Base-by-base conservation (phyloP, 2,113 vertebrate species). In the Lutjanus erythropterus region DNA sequence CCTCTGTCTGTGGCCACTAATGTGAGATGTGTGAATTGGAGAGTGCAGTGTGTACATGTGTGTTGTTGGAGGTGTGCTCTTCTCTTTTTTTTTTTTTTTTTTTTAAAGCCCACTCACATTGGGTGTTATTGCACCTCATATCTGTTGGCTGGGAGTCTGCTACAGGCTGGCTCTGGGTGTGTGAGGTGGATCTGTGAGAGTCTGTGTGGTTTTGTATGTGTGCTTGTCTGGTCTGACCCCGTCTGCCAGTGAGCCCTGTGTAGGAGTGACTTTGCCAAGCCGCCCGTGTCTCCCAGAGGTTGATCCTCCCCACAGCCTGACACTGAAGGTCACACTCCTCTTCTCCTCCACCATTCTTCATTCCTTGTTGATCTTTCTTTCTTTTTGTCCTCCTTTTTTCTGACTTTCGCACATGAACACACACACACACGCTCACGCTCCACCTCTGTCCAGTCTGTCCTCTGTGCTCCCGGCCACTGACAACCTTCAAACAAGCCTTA, bases 201-300 rank as follows among this genome's bases (percentile, higher is more conserved):
- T 64, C 12, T 31, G 4, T 76, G 27, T 67, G 42, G 41, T 79
- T 29, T 58, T 64, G 47, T 80, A 25, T 56, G 77, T 56, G 47
- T 84, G 88, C 71, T 47, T 80, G 75, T 74, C 77, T 77, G 80
- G 16, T 44, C 64, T 78, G 82, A 86, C 77, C 69, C 74, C 6
- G 39, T 85, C 79, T 87, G 81, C 70, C 55, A 70, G 52, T 73
- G 65, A 73, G 70, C 70, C 61, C 75, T 56, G 78, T 86, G 84
- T 56, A 68, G 76, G 81, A 89, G 84, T 89, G 85, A 93, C 90
- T 90, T 92, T 92, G 85, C 87, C 85, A 81, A 85, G 86, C 72
- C 49, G 52, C 71, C 72, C 74, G 33, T 86, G 76, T 92, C 79
- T 91, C 80, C 77, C 74, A 70, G 80, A 92, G 83, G 92, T 87